Conservation (phyloP, 1,140 invertebrate genomes). For the Scaptomyza montana region DNA sequence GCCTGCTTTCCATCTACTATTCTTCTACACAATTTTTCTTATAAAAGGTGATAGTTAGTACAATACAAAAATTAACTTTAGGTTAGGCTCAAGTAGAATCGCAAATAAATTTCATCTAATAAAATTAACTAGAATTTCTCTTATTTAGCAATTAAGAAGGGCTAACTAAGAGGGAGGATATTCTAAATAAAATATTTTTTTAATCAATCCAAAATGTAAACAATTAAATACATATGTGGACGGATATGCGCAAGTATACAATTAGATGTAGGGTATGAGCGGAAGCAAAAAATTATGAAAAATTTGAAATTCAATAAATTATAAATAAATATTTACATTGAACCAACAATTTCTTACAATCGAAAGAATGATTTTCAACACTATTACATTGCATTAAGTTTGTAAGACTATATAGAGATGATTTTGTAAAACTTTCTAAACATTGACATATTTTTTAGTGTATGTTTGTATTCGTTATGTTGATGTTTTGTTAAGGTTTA, state of each 20-base stretch:
- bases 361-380: constrained; percentile 5
- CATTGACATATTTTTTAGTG: constrained; percentile 38
- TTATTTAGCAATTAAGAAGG: constrained; percentile 15
- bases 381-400: background rate
- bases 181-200: background rate
- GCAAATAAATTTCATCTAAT: constrained; percentile 71
- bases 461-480: constrained; percentile 53
- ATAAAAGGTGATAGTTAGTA: constrained; percentile 57
- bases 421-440: constrained; percentile 58
- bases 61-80: constrained; percentile 46
- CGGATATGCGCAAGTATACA: constrained; percentile 70
- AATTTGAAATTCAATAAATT: background rate
- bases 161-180: background rate
- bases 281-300: constrained; percentile 3
- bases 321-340: constrained; percentile 33
- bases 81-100: constrained; percentile 33
- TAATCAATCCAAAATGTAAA: constrained; percentile 33
- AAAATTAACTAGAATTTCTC: constrained; percentile 74
- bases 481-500: constrained; percentile 51
- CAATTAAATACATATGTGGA: constrained; percentile 62
- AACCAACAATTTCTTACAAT: constrained; percentile 18
- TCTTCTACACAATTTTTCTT: constrained; percentile 63
- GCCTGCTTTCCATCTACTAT: constrained; percentile 67
- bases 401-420: constrained; percentile 21
- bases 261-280: constrained; percentile 37